Evolutionary conservation across 2,113 vertebrate species (phyloP), one percentile per base, ranked within the genome.

Genomic region (Bubo blakistoni): DNA sequence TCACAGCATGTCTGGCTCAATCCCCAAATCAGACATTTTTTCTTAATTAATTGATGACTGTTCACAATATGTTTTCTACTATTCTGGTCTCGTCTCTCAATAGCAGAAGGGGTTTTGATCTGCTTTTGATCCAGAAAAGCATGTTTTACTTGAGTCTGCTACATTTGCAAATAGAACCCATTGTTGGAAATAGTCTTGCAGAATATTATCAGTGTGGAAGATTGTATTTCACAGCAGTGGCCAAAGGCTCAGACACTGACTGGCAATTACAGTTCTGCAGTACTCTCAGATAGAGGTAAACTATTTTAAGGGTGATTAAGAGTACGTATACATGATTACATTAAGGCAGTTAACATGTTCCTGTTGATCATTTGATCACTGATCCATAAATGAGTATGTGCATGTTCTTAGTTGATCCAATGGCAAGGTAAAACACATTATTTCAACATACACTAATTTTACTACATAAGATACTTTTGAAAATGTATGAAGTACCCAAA

Each of bases 51-150:
- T 63, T 81, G 42, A 80, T 92, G 59, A 79, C 38, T 83, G 69
- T 81, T 92, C 66, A 47, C 78, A 95, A 81, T 59, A 74, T 82
- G 58, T 90, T 92, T 96, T 86, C 79, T 81, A 36, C 71, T 81
- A 51, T 91, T 94, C 55, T 54, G 34, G 46, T 92, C 67, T 88
- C 1, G 0, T 88, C 47, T 91, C 18, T 86, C 69, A 46, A 72
- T 72, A 84, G 29, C 61, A 94, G 83, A 78, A 81, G 30, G 38
- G 22, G 18, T 9, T 71, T 88, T 92, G 90, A 51, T 51, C 63
- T 51, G 26, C 29, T 90, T 76, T 83, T 77, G 63, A 88, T 74
- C 24, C 55, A 55, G 11, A 83, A 51, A 83, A 86, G 46, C 16
- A 59, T 58, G 6, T 25, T 88, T 93, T 86, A 34, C 46, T 70